phyloP scores from a whole-genome alignment of 2,797 vertebrate species.

The Mergus octosetaceus region DNA sequence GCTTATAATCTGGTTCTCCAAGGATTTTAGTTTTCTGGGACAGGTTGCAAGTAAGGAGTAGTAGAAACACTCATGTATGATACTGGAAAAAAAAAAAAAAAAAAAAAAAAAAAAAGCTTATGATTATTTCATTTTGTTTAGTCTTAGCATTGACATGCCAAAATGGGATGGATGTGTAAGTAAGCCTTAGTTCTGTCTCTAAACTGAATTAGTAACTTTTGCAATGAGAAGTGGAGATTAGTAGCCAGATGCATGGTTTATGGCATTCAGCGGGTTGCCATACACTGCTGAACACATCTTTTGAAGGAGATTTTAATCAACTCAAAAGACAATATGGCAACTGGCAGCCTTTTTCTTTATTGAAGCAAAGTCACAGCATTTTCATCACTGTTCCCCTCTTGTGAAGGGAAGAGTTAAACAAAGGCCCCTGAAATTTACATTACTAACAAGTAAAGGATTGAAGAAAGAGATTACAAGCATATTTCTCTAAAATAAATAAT shows the following conservation, averaged over 20 bases:
- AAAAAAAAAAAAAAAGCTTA: background rate
- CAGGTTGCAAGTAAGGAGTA: background rate
- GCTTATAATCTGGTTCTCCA: constrained; percentile 53
- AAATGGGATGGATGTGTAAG: background rate
- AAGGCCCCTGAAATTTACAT: constrained; percentile 76
- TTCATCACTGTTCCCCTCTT: constrained; percentile 58
- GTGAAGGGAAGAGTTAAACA: constrained; percentile 61
- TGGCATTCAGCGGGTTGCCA: constrained; percentile 17
- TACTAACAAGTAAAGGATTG: constrained; percentile 68
- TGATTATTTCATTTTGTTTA: background rate
- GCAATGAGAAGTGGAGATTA: constrained; percentile 1
- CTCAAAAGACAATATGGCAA: constrained; percentile 59
- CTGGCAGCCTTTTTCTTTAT: constrained; percentile 77
- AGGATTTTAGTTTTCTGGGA: constrained; percentile 14
- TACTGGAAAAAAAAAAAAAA: background rate
- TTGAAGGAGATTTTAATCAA: constrained; percentile 49
- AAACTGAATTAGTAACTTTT: background rate
- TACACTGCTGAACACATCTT: background rate
- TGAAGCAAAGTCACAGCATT: constrained; percentile 72
- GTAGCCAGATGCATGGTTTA: background rate
- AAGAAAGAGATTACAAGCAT: constrained; percentile 71
- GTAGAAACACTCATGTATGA: background rate
- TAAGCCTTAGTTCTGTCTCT: background rate
- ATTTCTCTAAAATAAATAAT: constrained; percentile 81
- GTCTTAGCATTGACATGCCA: background rate